A percentile compares a stretch with the other conserved stretches of the same genome.
Evolutionary conservation across 2,888 invertebrate genomes (phyloP).

Genomic region (Ischnus inquisitorius): DNA sequence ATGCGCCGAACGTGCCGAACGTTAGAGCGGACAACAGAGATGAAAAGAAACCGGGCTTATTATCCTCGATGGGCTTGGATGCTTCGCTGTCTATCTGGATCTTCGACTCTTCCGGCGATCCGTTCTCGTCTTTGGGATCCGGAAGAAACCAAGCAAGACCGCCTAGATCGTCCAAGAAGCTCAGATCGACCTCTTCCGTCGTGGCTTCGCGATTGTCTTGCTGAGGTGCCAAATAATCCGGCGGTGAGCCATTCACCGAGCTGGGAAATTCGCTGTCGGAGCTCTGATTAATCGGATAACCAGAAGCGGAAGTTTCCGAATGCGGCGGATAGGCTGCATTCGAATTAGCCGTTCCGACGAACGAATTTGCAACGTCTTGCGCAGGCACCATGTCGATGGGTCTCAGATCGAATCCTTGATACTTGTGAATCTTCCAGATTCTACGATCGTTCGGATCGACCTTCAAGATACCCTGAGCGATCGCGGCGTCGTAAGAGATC

Average conservation of each 20-base stretch:
- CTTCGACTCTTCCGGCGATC: background rate
- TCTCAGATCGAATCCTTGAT: conserved; percentile 70
- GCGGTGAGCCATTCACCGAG: background rate
- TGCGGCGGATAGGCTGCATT: background rate
- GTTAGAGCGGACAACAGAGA: conserved; percentile 47
- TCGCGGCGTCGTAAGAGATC: background rate
- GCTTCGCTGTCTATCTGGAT: background rate
- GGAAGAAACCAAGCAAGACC: conserved; percentile 68
- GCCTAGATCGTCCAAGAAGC: conserved; percentile 71
- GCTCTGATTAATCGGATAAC: background rate
- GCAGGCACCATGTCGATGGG: conserved; percentile 60
- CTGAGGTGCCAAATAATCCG: background rate
- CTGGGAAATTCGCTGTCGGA: background rate
- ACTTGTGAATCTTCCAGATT: conserved; percentile 73
- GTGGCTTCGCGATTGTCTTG: conserved; percentile 7
- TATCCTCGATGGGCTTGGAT: conserved; percentile 2
- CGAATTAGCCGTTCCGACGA: background rate
- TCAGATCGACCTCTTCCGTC: conserved; percentile 56
- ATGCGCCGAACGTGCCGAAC: conserved; percentile 51
- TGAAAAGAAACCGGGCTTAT: conserved; percentile 38
- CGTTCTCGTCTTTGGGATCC: conserved; percentile 42
- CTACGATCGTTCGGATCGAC: conserved; percentile 68
- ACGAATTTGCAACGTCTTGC: background rate
- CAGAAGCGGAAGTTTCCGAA: background rate
- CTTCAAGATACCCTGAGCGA: background rate